Evolutionary conservation across 2,113 vertebrate genomes (phyloP).

Genomic region (Theropithecus gelada): DNA sequence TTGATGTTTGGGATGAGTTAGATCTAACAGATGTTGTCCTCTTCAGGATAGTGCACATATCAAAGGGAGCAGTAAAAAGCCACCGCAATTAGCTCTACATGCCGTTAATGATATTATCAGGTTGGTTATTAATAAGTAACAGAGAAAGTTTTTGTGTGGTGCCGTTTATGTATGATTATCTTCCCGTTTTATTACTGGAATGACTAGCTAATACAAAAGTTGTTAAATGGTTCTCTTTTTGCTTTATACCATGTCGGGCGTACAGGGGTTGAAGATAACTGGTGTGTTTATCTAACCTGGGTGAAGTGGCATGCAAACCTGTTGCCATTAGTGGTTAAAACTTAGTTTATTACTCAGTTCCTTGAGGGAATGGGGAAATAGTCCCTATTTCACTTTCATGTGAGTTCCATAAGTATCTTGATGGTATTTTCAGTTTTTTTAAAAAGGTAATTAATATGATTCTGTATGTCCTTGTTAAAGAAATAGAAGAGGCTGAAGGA

Average conservation of each 20-base stretch:
- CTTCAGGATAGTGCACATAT: background rate
- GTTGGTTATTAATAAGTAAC: background rate
- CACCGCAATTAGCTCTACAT: background rate
- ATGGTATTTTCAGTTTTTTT: background rate
- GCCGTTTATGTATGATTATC: background rate
- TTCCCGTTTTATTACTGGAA: background rate
- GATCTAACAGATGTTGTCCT: background rate
- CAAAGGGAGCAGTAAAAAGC: background rate
- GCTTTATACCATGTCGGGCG: no score
- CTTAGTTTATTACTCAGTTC: background rate
- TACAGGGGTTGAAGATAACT: background rate
- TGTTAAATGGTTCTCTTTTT: background rate
- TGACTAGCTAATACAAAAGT: background rate
- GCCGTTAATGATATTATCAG: background rate
- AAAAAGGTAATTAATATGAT: background rate
- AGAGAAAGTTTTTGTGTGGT: background rate
- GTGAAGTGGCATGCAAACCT: background rate
- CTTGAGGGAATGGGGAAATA: background rate
- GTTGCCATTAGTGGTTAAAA: background rate
- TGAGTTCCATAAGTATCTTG: background rate
- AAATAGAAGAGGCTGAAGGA: background rate
- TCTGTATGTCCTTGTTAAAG: background rate
- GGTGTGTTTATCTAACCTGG: background rate
- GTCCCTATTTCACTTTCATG: background rate
- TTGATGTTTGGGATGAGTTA: background rate